Evolutionary conservation across 2,888 invertebrate species (phyloP), one percentile per base, ranked within the genome.

Genomic region (Allolobophora icterica): DNA sequence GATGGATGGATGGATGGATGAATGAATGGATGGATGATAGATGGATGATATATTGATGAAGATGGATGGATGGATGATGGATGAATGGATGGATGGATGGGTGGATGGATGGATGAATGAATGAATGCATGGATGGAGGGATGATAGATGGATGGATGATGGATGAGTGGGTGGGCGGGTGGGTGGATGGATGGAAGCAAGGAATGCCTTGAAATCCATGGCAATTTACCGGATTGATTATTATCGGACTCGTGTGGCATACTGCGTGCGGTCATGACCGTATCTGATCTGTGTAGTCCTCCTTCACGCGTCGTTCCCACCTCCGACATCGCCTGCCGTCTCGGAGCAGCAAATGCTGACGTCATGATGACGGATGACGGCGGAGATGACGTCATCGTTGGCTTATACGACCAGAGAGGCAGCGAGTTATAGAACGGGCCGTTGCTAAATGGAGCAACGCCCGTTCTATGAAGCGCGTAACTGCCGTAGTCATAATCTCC

Each of bases 361-460:
- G 87, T 87, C 87, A 89, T 42, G 89, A 89, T 89, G 45, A 89
- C 89, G 33, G 89, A 52, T 42, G 89, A 89, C 13, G 89, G 52
- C n/a, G 89, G 38, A 1, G 89, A 89, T 89, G 89, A 89, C 34
- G 89, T 42, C 52, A 89, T 42, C 52, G 89, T 17, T 11, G 89
- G 52, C 34, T 42, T 45, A 33, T 52, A 58, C 71, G 71, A 58
- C 90, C 38, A 52, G 6, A 58, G 71, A 24, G 24, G 21, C 35
- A 30, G 33, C 45, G 52, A 90, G 30, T 52, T 89, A 42, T 52
- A 89, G 42, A 40, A 89, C 5, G 89, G 42, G 11, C 19, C 42
- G 38, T 89, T 34, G 42, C 42, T 19, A n/a, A 42, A 34, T 1
- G 71, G 71, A 71, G 71, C 71, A 11, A 71, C 71, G 6, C 71